phyloP scores from a whole-genome alignment of 2,888 invertebrate species.

The Blastobasis lacticolella region DNA sequence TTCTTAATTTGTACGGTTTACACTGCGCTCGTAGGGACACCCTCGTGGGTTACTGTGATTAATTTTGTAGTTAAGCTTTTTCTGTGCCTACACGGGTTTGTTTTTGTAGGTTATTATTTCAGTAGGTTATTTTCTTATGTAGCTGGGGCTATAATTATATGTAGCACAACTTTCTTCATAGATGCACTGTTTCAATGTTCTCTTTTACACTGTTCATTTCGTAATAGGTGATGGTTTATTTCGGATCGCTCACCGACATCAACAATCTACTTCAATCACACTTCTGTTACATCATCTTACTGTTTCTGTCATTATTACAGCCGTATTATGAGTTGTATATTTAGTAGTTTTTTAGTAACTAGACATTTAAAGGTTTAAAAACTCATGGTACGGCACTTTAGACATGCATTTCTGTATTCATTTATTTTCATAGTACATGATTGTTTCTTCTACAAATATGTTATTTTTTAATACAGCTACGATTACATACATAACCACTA shows the following conservation, averaged over 20 bases:
- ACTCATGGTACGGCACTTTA: conserved; percentile 2
- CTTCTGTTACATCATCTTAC: conserved; percentile 3
- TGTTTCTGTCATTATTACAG: conserved; percentile 4
- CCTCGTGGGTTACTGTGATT: conserved; percentile 30
- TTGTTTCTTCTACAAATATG: not conserved
- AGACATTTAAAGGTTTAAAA: not conserved
- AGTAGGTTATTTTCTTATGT: conserved; percentile 29
- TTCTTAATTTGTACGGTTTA: conserved; percentile 12
- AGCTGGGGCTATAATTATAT: conserved; percentile 32
- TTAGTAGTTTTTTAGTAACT: not conserved
- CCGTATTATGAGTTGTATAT: conserved; percentile 1
- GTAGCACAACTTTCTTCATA: conserved; percentile 46
- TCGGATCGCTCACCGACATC: conserved; percentile 14
- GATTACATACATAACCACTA: not conserved
- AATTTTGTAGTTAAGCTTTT: conserved; percentile 26
- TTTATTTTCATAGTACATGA: conserved; percentile 1
- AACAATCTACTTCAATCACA: conserved; percentile 2
- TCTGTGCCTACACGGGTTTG: conserved; percentile 18
- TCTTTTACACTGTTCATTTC: conserved; percentile 32
- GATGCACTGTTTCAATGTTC: conserved; percentile 52
- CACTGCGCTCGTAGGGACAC: conserved; percentile 15
- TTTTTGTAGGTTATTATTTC: conserved; percentile 21
- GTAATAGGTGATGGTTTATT: conserved; percentile 46
- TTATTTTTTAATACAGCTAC: not conserved
- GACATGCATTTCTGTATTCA: not conserved